These are phyloP conservation scores for Donacobius atricapilla DNA, from an alignment of 2,113 vertebrate genomes.

Conservation along the genomic window DNA sequence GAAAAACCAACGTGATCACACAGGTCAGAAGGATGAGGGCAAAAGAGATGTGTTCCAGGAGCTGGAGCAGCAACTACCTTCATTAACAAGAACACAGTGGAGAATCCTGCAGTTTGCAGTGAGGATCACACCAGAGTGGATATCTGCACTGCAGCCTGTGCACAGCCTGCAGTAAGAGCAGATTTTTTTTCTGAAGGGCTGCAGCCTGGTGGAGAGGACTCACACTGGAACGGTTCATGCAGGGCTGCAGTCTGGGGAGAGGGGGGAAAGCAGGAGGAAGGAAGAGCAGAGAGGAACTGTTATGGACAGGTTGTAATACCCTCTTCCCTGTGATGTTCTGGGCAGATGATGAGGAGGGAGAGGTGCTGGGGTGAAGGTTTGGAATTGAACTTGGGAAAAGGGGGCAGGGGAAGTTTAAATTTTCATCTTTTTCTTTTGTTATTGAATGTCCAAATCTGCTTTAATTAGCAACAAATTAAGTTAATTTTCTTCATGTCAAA, in stretches of 20 bases:
- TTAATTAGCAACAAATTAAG: not conserved
- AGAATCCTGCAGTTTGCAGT: not conserved
- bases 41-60: not conserved
- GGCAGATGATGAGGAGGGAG: not conserved
- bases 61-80: not conserved
- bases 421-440: not conserved
- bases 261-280: not conserved
- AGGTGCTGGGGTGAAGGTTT: not conserved
- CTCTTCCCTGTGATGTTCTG: not conserved
- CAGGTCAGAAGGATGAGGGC: not conserved
- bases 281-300: not conserved
- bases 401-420: fast-evolving
- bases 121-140: not conserved
- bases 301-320: not conserved
- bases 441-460: not conserved
- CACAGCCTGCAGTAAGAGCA: fast-evolving
- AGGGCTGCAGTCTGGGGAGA: not conserved
- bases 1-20: not conserved
- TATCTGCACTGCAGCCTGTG: not conserved
- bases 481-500: not conserved
- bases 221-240: not conserved
- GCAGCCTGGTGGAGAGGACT: not conserved
- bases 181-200: not conserved
- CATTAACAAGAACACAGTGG: not conserved
- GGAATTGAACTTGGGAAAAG: not conserved